phyloP scores from a whole-genome alignment of 1,140 invertebrate genomes.

The Mycetomoellerius zeteki region DNA sequence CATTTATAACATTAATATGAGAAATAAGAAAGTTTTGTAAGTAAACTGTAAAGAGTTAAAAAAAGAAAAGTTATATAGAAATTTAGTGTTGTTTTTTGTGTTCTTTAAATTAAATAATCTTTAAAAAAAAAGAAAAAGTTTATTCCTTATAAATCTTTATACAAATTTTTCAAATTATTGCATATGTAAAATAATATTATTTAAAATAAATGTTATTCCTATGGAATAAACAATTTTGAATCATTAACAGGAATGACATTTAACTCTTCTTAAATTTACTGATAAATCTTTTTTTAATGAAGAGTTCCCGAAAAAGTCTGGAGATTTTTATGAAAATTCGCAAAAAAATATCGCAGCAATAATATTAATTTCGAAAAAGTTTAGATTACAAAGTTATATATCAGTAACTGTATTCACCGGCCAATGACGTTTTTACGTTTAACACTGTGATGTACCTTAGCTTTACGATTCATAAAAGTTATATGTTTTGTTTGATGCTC shows the following conservation, averaged over 20 bases:
- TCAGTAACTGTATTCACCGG: not conserved
- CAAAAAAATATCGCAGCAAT: not conserved
- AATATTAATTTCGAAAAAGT: not conserved
- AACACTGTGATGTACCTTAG: not conserved
- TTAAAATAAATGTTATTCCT: not conserved
- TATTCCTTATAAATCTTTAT: not conserved
- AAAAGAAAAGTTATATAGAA: not conserved
- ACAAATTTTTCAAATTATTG: not conserved
- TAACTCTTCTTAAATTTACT: not conserved
- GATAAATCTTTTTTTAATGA: not conserved
- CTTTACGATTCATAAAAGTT: constrained; percentile 21
- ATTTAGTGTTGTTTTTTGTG: not conserved
- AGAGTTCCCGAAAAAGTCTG: not conserved
- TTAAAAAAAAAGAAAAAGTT: not conserved
- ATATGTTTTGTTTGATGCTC: not conserved
- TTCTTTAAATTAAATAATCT: not conserved
- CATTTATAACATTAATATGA: not conserved
- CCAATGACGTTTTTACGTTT: not conserved
- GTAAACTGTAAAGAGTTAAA: not conserved
- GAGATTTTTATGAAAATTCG: not conserved
- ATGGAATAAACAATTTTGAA: not conserved
- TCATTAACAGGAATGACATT: not conserved
- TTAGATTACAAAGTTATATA: not conserved
- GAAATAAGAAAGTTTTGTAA: not conserved
- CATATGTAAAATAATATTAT: not conserved